Evolutionary conservation across 1,140 invertebrate species (phyloP).

Genomic region (Drosophila bifasciata): DNA sequence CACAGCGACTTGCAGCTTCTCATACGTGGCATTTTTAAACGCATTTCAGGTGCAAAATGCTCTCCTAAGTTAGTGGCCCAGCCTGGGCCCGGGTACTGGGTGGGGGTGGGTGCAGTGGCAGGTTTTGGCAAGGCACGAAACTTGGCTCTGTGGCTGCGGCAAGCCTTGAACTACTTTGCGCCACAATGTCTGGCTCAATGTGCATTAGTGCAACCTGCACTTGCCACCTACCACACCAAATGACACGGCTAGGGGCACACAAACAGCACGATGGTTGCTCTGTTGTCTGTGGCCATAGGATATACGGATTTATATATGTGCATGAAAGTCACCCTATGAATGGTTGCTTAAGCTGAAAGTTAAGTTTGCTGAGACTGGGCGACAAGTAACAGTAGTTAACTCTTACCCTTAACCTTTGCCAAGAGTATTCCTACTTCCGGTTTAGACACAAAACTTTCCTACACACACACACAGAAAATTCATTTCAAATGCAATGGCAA

Average conservation of each 20-base stretch:
- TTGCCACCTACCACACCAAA: constrained; percentile 14
- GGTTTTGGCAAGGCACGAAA: constrained; percentile 5
- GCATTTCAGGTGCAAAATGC: constrained; percentile 38
- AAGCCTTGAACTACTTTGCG: constrained; percentile 52
- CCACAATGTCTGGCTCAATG: constrained; percentile 47
- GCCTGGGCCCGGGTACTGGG: no score
- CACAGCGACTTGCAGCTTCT: constrained; percentile 1
- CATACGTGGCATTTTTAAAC: constrained; percentile 45
- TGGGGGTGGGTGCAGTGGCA: no score
- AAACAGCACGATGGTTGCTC: no score
- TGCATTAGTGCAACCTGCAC: constrained; percentile 28
- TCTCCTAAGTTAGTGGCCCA: constrained; percentile 39
- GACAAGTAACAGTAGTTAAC: no score
- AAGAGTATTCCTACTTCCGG: constrained; percentile 2
- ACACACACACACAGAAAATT: not conserved
- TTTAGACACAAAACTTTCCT: not conserved
- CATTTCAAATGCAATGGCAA: constrained; percentile 10
- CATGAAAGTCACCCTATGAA: no score
- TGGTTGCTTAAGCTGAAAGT: no score
- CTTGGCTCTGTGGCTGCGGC: constrained; percentile 15
- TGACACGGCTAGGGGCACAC: not conserved
- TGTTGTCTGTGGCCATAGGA: not conserved
- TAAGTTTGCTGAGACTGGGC: no score
- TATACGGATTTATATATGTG: not conserved
- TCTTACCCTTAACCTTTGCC: not conserved